Base-by-base conservation (phyloP, 2,888 invertebrate genomes). In the Stegophylla sp. region DNA sequence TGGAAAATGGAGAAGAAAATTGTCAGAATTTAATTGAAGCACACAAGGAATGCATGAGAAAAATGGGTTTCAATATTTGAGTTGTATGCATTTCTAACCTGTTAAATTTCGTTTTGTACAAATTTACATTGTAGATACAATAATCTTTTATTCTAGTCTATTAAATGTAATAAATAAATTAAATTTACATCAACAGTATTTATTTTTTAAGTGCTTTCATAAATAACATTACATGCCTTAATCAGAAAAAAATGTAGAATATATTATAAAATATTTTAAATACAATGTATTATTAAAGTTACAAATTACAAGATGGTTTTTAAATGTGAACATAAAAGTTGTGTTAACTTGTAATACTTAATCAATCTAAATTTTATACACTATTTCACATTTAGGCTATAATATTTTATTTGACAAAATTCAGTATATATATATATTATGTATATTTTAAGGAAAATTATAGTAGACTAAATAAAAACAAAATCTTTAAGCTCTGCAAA, bases 1-100 rank as follows among this genome's bases (percentile, higher is more conserved):
- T 96, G 53, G 93, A 95, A 86, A 92, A 91, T 83, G 97, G 98
- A 0, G 95, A 97, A 88, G 95, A 95, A 85, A 92, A 96, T 85
- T 99, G 98, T 86, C 89, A 90, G 23, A 89, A 92, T 59, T 88
- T 96, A 64, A 98, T 99, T 83, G 97, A 98, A 88, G 97, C 96
- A 15, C 98, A 99, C 87, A 96, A 96, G 87, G 91, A 92, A 83
- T 99, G 98, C 87, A 97, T 99, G 97, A 90, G 96, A 84, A 93
- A 94, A 84, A 89, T 95, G 89, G 98, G 98, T 67, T 99, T 98
- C 87, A 96, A 98, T 84, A 93, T 98, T 84, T 98, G 92, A 91
- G 48, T 56, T 48, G 59, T 45, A 73, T 53, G 17, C 53, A 66
- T 76, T 63, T 43, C 51, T 43, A 64, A 51, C 17, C 13, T 41